Percentiles rank a stretch among this genome's conserved stretches.
phyloP scores from a whole-genome alignment of 1,140 invertebrate species.

The Sitodiplosis mosellana region DNA sequence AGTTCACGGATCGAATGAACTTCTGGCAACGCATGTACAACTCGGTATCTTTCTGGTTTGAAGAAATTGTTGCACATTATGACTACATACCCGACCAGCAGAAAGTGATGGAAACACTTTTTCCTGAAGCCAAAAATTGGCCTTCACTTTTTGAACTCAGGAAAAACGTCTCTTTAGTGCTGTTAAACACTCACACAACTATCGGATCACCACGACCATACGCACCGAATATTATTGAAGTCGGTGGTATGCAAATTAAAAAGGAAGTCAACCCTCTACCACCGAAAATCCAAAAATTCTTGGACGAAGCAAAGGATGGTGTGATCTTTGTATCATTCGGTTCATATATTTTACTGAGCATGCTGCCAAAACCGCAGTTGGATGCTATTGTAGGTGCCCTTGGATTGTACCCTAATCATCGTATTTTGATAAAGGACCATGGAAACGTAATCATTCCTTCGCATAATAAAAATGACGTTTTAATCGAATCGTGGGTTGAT shows the following conservation, averaged over 20 bases:
- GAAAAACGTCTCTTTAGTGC: constrained; percentile 15
- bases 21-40: constrained; percentile 32
- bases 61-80: constrained; percentile 5
- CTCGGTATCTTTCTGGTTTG: constrained; percentile 1
- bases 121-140: constrained; percentile 7
- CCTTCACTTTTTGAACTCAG: constrained; percentile 9
- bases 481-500: constrained; percentile 38
- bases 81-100: constrained; percentile 11
- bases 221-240: constrained; percentile 17
- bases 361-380: constrained; percentile 25
- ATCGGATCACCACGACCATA: constrained; percentile 16
- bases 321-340: constrained; percentile 44
- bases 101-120: constrained; percentile 13
- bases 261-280: background rate
- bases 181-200: constrained; percentile 23
- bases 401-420: constrained; percentile 28
- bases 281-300: constrained; percentile 36
- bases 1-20: constrained; percentile 25
- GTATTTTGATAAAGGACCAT: constrained; percentile 46
- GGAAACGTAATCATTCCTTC: constrained; percentile 24
- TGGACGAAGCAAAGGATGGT: constrained; percentile 36
- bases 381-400: constrained; percentile 30
- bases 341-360: constrained; percentile 27
- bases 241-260: constrained; percentile 1
- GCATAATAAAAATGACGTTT: constrained; percentile 29